These are phyloP conservation scores for Sminthurinus aureus DNA, from an alignment of 2,888 invertebrate species.

Conservation along the genomic window DNA sequence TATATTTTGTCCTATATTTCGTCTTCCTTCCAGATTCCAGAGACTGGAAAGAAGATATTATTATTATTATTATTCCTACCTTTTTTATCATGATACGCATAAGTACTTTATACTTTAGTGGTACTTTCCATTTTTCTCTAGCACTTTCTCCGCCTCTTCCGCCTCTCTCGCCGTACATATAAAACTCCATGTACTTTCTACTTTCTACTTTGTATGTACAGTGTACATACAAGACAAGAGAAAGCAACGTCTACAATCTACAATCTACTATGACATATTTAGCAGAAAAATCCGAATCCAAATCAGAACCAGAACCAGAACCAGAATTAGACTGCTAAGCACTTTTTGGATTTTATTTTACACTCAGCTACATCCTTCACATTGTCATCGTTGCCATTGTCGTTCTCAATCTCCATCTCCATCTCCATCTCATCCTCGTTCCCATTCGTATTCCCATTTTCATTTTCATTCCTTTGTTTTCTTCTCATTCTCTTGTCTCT, in stretches of 20 bases:
- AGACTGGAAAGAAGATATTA: too few relatives aligned
- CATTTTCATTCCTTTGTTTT: too few relatives aligned
- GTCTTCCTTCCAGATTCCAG: too few relatives aligned
- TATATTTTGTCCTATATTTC: too few relatives aligned
- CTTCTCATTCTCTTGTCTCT: too few relatives aligned
- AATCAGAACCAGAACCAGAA: neutral
- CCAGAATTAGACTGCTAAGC: neutral
- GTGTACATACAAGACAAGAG: neutral
- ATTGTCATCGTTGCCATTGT: neutral
- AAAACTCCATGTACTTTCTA: neutral
- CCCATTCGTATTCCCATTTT: neutral
- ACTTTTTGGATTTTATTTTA: conserved; percentile 16
- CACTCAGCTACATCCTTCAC: neutral
- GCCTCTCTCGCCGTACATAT: neutral
- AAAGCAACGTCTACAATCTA: neutral
- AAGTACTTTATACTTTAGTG: neutral
- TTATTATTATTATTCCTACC: too few relatives aligned
- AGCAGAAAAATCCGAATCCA: too few relatives aligned
- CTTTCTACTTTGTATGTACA: conserved; percentile 1
- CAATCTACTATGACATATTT: too few relatives aligned
- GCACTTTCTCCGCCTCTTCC: neutral
- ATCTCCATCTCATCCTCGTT: neutral
- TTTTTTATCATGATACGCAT: neutral
- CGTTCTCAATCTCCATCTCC: neutral
- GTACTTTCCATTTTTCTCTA: neutral